phyloP scores from a whole-genome alignment of 1,140 invertebrate species.

The Heterodera carotae region DNA sequence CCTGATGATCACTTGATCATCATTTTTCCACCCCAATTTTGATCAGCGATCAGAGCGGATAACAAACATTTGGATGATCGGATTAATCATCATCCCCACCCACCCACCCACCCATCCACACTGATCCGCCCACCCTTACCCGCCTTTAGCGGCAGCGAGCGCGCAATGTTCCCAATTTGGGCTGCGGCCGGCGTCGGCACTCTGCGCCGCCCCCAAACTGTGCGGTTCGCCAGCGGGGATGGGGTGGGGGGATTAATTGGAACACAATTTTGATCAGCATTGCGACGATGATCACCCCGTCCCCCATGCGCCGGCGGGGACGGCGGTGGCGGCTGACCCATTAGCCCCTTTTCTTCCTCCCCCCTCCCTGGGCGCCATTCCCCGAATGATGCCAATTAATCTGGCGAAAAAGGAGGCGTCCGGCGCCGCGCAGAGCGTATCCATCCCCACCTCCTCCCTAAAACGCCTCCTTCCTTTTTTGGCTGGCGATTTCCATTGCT shows the following conservation, averaged over 20 bases:
- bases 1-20: neutral
- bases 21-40: neutral
- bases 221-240: no score
- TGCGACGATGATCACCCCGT: no score
- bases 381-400: neutral
- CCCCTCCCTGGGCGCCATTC: neutral
- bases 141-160: no score
- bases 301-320: no score
- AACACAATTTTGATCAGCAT: neutral
- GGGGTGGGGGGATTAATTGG: no score
- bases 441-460: no score
- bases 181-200: neutral
- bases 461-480: neutral
- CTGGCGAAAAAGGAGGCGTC: neutral
- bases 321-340: neutral
- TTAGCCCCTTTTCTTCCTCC: neutral
- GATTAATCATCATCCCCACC: conserved; percentile 1
- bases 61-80: neutral
- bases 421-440: no score
- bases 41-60: neutral
- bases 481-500: neutral
- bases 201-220: no score
- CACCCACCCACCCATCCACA: neutral
- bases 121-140: neutral
- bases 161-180: neutral